These are phyloP conservation scores for Oncorhynchus gorbuscha DNA, from an alignment of 2,113 vertebrate genomes.

Conservation along the genomic window DNA sequence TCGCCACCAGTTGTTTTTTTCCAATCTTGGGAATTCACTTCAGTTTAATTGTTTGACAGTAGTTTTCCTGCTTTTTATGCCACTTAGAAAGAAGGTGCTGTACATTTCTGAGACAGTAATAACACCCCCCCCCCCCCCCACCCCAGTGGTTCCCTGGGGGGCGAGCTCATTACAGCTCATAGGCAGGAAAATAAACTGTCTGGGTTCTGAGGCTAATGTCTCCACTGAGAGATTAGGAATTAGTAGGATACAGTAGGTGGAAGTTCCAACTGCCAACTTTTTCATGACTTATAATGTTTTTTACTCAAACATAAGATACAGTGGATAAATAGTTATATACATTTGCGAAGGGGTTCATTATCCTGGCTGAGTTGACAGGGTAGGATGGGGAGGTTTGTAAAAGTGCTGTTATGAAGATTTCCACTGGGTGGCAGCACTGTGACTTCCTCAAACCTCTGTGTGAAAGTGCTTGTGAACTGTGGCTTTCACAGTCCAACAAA, in stretches of 20 bases:
- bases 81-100: conserved; percentile 68
- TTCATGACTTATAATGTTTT: background rate
- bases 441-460: conserved; percentile 47
- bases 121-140: conserved; percentile 60
- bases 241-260: conserved; percentile 22
- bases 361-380: background rate
- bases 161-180: conserved; percentile 78
- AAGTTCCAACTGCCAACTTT: conserved; percentile 15
- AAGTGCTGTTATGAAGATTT: conserved; percentile 51
- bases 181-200: conserved; percentile 66
- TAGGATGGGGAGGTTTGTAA: background rate
- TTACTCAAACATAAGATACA: background rate
- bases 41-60: conserved; percentile 81
- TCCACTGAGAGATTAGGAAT: conserved; percentile 43
- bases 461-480: background rate
- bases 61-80: conserved; percentile 79
- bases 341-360: background rate
- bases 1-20: conserved; percentile 48
- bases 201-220: conserved; percentile 42
- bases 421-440: conserved; percentile 90
- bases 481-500: background rate
- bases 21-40: conserved; percentile 81
- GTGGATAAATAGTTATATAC: background rate
- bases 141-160: conserved; percentile 75
- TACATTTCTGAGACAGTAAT: conserved; percentile 79